Conservation (phyloP, 2,797 vertebrate species). For the Spondyliosoma cantharus region DNA sequence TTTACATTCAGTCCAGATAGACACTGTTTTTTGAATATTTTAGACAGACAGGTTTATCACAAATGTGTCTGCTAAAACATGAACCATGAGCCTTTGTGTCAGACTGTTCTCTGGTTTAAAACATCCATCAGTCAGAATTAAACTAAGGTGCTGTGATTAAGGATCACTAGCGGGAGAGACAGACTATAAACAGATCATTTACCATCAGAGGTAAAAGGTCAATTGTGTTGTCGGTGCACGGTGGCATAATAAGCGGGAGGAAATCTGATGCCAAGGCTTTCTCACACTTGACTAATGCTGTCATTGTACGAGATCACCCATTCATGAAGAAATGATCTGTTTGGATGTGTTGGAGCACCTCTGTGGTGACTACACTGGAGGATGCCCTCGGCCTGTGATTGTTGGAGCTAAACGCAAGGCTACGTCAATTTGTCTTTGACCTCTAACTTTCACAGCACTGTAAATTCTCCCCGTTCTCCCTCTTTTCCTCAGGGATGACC, state of each 20-base stretch:
- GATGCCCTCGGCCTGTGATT: slow-evolving; percentile 14
- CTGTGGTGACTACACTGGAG: slow-evolving; percentile 20
- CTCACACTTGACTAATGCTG: slow-evolving; percentile 52
- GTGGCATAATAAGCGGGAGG: slow-evolving; percentile 57
- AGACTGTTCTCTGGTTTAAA: slow-evolving; percentile 10
- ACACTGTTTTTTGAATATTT: neutral
- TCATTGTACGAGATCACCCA: slow-evolving; percentile 36
- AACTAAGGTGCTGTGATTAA: slow-evolving; percentile 49
- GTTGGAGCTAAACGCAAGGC: slow-evolving; percentile 22
- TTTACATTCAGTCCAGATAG: neutral
- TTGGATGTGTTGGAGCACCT: slow-evolving; percentile 37
- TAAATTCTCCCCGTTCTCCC: neutral
- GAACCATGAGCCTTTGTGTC: slow-evolving; percentile 4
- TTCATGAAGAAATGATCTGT: slow-evolving; percentile 36
- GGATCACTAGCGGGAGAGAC: slow-evolving; percentile 22
- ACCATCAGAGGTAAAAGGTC: slow-evolving; percentile 62
- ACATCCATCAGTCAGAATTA: slow-evolving; percentile 2
- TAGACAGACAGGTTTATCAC: neutral
- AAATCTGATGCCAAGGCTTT: slow-evolving; percentile 58
- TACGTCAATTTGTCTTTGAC: neutral
- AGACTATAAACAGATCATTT: slow-evolving; percentile 58
- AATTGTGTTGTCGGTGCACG: slow-evolving; percentile 58
- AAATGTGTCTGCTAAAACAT: neutral
- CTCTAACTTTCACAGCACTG: neutral
- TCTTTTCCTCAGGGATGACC: slow-evolving; percentile 90